Conservation (phyloP, 2,888 invertebrate genomes). For the Tetheella fluctuosa region DNA sequence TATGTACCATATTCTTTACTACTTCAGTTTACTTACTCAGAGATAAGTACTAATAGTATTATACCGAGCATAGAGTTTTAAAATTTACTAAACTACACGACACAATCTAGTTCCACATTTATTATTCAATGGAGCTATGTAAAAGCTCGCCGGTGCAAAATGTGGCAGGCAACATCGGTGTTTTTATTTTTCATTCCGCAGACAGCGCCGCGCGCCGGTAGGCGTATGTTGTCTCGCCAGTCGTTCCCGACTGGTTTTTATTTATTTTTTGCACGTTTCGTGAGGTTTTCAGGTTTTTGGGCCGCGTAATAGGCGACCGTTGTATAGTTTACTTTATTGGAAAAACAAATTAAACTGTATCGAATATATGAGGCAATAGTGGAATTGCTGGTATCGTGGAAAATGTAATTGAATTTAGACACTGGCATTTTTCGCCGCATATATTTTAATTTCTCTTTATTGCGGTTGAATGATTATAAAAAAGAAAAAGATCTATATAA, state of each 20-base stretch:
- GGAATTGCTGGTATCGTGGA: neutral
- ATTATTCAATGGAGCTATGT: constrained; percentile 54
- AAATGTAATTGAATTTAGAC: neutral
- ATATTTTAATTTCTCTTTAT: too few species aligned
- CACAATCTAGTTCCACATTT: too few species aligned
- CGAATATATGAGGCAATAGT: constrained; percentile 2
- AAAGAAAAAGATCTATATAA: too few species aligned
- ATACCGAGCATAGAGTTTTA: too few species aligned
- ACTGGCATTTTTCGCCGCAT: too few species aligned
- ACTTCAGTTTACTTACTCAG: too few species aligned
- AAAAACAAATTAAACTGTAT: constrained; percentile 2
- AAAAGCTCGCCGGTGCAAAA: constrained; percentile 46
- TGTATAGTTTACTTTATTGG: constrained; percentile 9
- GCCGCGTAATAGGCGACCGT: constrained; percentile 21
- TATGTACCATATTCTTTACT: too few species aligned
- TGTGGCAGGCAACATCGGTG: constrained; percentile 30
- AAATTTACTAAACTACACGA: too few species aligned
- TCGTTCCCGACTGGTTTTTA: constrained; percentile 41
- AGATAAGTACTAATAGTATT: too few species aligned
- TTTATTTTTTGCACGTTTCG: constrained; percentile 38
- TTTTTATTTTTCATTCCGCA: constrained; percentile 22
- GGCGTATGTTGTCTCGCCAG: constrained; percentile 49
- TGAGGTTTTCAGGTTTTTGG: constrained; percentile 36
- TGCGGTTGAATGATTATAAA: too few species aligned
- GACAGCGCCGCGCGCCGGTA: constrained; percentile 43